phyloP scores from a whole-genome alignment of 1,140 invertebrate species.

The Lepidurus apus region DNA sequence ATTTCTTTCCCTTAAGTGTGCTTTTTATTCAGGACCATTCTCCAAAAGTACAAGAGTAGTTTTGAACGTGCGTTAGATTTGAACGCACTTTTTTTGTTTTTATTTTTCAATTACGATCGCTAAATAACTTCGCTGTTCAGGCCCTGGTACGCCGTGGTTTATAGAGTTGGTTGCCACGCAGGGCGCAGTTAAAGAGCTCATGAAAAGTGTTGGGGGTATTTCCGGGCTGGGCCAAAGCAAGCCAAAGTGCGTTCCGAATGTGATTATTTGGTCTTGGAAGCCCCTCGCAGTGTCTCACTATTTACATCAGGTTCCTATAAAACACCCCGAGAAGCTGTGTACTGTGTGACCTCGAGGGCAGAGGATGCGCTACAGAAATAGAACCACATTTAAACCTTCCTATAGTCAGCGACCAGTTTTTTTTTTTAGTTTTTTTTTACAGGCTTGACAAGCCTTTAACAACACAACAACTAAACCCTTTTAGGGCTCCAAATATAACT shows the following conservation, averaged over 20 bases:
- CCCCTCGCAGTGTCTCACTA: neutral
- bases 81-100: no score
- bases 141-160: no score
- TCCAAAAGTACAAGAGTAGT: no score
- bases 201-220: neutral
- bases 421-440: neutral
- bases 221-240: neutral
- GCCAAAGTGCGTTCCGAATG: neutral
- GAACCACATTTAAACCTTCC: neutral
- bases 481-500: no score
- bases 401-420: neutral
- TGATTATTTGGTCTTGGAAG: constrained; percentile 7
- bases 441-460: neutral
- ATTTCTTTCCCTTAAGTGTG: no score
- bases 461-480: constrained; percentile 2
- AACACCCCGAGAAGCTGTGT: no score
- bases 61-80: no score
- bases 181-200: neutral
- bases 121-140: no score
- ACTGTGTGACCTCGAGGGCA: no score
- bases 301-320: neutral
- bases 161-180: neutral
- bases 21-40: no score
- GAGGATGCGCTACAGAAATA: no score
- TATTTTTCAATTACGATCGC: no score